Evolutionary conservation across 2,888 invertebrate genomes (phyloP).

Genomic region (Yponomeuta cagnagella): DNA sequence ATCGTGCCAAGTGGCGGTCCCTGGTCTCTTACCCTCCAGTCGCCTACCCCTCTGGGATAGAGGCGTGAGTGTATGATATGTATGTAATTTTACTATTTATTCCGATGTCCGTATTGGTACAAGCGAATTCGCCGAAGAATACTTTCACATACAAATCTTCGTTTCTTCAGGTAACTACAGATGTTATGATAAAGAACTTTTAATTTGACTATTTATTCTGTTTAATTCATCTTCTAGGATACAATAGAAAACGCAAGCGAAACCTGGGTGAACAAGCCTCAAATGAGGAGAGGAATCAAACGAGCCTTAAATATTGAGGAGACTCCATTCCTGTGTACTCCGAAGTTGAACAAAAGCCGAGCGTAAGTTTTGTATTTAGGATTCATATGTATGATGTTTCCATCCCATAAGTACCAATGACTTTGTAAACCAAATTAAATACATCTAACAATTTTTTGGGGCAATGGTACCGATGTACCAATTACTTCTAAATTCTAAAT

Average conservation of each 20-base stretch:
- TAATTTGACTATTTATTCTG: not conserved
- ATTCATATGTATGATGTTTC: too few relatives aligned
- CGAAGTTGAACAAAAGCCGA: slow-evolving; percentile 51
- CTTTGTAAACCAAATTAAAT: too few relatives aligned
- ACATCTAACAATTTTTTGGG: too few relatives aligned
- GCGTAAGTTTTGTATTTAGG: slow-evolving; percentile 36
- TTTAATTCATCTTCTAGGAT: slow-evolving; percentile 35
- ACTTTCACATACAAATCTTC: slow-evolving; percentile 65
- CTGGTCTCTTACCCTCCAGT: too few relatives aligned
- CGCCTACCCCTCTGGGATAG: too few relatives aligned
- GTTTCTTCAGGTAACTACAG: slow-evolving; percentile 55
- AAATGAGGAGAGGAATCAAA: slow-evolving; percentile 54
- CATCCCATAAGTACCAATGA: too few relatives aligned
- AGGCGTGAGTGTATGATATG: too few relatives aligned
- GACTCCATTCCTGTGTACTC: slow-evolving; percentile 79
- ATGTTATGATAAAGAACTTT: too few relatives aligned
- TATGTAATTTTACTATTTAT: too few relatives aligned
- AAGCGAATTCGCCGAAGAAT: slow-evolving; percentile 58
- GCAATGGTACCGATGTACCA: too few relatives aligned
- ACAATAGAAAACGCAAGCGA: slow-evolving; percentile 67
- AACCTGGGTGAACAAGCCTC: slow-evolving; percentile 60
- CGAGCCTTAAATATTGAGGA: slow-evolving; percentile 66
- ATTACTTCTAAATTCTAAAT: too few relatives aligned
- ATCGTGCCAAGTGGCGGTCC: too few relatives aligned
- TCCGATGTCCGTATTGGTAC: slow-evolving; percentile 77